Evolutionary conservation across 1,140 invertebrate genomes (phyloP), one percentile per base, ranked within the genome.

Genomic region (Geopemphigus sp.): DNA sequence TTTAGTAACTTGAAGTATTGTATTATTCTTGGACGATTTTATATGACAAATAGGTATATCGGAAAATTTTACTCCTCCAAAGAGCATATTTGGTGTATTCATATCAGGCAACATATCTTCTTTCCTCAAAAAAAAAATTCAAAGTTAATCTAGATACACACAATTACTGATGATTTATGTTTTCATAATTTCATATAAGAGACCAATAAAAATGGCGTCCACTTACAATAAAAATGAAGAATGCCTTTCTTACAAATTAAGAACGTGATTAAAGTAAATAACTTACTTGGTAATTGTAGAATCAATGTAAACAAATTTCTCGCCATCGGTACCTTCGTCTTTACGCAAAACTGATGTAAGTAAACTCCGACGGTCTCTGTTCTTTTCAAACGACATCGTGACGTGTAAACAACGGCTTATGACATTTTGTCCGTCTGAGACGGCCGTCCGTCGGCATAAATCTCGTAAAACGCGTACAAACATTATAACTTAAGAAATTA

Each of bases 21-120:
- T 97, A 85, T 98, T 98, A 86, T 98, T 98, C 80, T 88, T 88
- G 17, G 91, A 90, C 15, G 92, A 90, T 84, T 91, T 90, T 47
- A 97, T 92, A 84, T 96, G 91, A 81, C 91, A 88, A 81, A 97
- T 90, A 1, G 94, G 94, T 50, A 97, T 84, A 22, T 94, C 89
- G 84, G 91, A 90, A 85, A 91, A 98, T 17, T 89, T 89, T 0
- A 91, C 85, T 14, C 93, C 93, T 85, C 94, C 88, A 85, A 94
- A 94, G n/a, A 95, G 82, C 83, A 87, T 87, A 81, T 91, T 88
- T 68, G 91, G 89, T 1, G 93, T 92, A 81, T 90, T 88, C 80
- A 88, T 86, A 84, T 91, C 90, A 5, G 94, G 94, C 85, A 94
- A 96, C 80, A 92, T 85, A 66, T 91, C 88, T 56, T 86, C 86